A percentile compares a stretch with the other conserved stretches of the same genome.
phyloP scores from a whole-genome alignment of 2,113 vertebrate genomes.

The Gila orcuttii region DNA sequence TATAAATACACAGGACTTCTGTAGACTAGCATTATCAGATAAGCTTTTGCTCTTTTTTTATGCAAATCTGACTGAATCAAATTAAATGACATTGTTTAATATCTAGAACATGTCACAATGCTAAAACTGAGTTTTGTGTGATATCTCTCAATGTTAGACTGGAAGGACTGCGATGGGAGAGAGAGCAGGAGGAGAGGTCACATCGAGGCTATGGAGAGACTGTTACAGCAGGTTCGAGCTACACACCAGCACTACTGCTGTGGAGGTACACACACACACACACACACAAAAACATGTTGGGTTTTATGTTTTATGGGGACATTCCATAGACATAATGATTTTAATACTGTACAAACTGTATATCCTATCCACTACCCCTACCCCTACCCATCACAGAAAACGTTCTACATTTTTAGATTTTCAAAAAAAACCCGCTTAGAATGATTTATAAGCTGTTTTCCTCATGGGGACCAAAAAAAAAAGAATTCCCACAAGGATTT shows the following conservation, averaged over 20 bases:
- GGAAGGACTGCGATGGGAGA: constrained; percentile 89
- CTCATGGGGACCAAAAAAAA: too few relatives aligned
- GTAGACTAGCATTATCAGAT: neutral
- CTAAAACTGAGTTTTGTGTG: neutral
- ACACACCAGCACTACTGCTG: constrained; percentile 60
- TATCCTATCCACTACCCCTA: too few relatives aligned
- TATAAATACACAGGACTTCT: too few relatives aligned
- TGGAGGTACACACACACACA: constrained; percentile 50
- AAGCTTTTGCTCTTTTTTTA: neutral
- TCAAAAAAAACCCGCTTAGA: too few relatives aligned
- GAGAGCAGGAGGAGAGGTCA: constrained; percentile 85
- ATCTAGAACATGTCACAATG: neutral
- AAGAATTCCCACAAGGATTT: too few relatives aligned
- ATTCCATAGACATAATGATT: too few relatives aligned
- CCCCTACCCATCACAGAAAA: too few relatives aligned
- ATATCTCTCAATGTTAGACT: constrained; percentile 78
- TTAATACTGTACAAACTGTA: too few relatives aligned
- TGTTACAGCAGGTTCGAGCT: constrained; percentile 92
- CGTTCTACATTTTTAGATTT: too few relatives aligned
- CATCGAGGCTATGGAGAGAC: constrained; percentile 88
- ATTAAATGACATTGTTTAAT: neutral
- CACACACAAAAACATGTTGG: neutral
- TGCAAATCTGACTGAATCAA: neutral
- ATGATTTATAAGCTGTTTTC: too few relatives aligned
- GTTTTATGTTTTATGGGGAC: too few relatives aligned